Conservation (phyloP, 2,888 invertebrate genomes). For the Philopedon plagiatum region DNA sequence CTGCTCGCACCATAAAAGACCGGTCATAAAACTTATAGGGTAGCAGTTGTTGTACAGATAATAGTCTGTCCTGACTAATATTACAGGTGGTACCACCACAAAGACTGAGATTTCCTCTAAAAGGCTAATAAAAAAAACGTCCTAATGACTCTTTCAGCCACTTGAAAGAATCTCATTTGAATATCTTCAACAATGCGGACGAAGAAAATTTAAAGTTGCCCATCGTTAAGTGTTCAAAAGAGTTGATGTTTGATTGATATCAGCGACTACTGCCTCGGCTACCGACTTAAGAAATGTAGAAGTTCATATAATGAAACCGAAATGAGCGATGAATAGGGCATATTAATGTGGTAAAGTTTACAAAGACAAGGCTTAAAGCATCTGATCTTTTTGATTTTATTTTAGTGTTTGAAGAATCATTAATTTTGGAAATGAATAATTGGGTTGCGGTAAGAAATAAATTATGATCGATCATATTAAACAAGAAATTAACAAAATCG, state of each 20-base stretch:
- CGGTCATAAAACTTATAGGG: no score
- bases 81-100: not conserved
- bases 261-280: slow-evolving; percentile 22
- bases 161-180: not conserved
- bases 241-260: slow-evolving; percentile 30
- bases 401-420: not conserved
- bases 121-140: not conserved
- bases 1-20: no score
- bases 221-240: slow-evolving; percentile 19
- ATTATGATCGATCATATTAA: not conserved
- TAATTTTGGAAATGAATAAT: not conserved
- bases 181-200: not conserved
- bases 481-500: not conserved
- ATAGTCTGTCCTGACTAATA: slow-evolving; percentile 1
- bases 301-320: not conserved
- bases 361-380: slow-evolving; percentile 1
- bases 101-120: not conserved
- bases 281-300: slow-evolving; percentile 22
- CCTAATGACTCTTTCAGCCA: not conserved
- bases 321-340: not conserved
- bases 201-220: not conserved
- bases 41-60: no score
- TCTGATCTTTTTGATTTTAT: not conserved
- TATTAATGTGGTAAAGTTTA: not conserved
- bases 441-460: no score